Evolutionary conservation across 2,888 invertebrate species (phyloP).

Genomic region (Trilocha varians): DNA sequence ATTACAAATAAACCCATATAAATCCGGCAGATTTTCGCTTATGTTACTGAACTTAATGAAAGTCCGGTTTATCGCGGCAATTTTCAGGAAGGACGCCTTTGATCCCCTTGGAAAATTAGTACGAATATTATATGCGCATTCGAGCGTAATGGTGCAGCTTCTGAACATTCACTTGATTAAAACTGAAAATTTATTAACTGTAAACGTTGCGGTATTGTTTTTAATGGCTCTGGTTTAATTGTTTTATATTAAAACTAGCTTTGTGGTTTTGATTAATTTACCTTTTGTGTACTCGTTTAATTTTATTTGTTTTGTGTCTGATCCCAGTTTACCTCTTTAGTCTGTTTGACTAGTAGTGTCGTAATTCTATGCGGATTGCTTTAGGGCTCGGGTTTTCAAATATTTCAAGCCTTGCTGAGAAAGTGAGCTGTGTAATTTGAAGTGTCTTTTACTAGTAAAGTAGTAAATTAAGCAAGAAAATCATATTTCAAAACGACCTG

Average conservation of each 20-base stretch:
- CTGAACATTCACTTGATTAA: slow-evolving; percentile 1
- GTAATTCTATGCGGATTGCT: no score
- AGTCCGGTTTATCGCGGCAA: slow-evolving; percentile 5
- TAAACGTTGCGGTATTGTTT: not conserved
- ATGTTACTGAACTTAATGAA: slow-evolving; percentile 3
- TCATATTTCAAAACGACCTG: no score
- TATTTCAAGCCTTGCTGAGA: no score
- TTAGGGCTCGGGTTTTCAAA: no score
- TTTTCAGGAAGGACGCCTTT: slow-evolving; percentile 1
- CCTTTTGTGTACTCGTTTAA: no score
- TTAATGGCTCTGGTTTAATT: not conserved
- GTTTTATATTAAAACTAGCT: not conserved
- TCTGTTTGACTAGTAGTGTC: no score
- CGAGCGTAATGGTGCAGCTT: not conserved
- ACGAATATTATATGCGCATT: slow-evolving; percentile 2
- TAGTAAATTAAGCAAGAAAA: no score
- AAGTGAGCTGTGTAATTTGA: no score
- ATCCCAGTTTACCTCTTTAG: no score
- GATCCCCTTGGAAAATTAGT: slow-evolving; percentile 3
- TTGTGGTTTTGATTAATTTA: not conserved
- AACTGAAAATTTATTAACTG: not conserved
- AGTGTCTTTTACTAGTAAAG: no score
- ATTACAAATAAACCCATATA: slow-evolving; percentile 2
- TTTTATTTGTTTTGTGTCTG: no score
- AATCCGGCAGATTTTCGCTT: slow-evolving; percentile 1